Base-by-base conservation (phyloP, 2,888 invertebrate genomes). In the Drosophila phalerata region DNA sequence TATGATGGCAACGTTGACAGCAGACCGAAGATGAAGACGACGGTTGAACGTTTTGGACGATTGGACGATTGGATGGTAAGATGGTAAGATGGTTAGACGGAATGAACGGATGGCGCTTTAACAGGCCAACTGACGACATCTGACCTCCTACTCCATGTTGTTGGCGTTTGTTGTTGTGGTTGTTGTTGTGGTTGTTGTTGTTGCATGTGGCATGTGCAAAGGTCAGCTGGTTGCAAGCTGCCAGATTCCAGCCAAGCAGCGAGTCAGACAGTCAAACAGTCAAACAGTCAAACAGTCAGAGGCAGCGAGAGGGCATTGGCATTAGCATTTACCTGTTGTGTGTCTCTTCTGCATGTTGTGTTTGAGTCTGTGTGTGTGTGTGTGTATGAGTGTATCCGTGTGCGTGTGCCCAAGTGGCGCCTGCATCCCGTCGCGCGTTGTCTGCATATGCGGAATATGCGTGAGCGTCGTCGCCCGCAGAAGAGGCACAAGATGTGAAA, bases 351-450 rank as follows among this genome's bases (percentile, higher is more conserved):
- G 22, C 34, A 25, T 8, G 22, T 43, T 43, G 47, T 55, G 30
- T 19, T n/a, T 11, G 37, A 43, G 49, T 28, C 11, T 28, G 6
- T 47, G 22, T 30, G n/a, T 17, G 48, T 62, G 15, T 45, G 49
- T 60, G 37, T 55, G 19, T 55, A 47, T 73, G 73, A 72, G 73
- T 51, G n/a, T 55, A 58, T 63, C 72, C 77, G 69, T 73, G 77
- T 56, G 73, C 55, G 70, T 72, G 64, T 66, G 77, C 56, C 65
- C 88, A 82, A 89, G 91, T 92, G 92, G 92, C 92, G 92, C 92
- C 92, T 92, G 88, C 89, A 90, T 91, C 92, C 92, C 92, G 92
- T 86, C 90, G 92, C 83, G 92, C 89, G 85, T 89, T 90, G 92
- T 92, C 92, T 92, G 92, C 90, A 92, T 92, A 92, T 91, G 88